Conservation (phyloP, 2,888 invertebrate genomes). For the Agrotis segetum region DNA sequence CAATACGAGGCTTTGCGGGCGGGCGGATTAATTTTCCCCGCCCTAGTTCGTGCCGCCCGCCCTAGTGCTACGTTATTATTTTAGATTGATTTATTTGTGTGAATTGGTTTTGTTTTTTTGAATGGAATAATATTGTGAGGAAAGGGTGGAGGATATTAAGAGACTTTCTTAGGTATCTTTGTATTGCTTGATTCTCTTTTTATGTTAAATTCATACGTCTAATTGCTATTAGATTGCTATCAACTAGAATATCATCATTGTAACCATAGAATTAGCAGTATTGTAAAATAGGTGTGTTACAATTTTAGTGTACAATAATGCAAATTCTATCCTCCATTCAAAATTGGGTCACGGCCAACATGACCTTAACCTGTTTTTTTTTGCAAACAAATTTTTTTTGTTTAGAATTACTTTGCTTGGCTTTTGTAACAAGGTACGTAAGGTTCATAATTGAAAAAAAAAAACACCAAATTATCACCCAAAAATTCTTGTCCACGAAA, state of each 20-base stretch:
- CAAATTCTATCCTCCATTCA: neutral
- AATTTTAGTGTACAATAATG: too few species aligned
- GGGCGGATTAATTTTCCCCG: conserved; percentile 79
- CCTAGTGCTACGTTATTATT: conserved; percentile 60
- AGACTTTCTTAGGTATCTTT: neutral
- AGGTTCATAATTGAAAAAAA: neutral
- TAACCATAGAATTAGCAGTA: too few species aligned
- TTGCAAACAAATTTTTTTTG: neutral
- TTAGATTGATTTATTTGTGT: conserved; percentile 56
- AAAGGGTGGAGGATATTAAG: neutral
- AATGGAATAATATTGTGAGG: conserved; percentile 4
- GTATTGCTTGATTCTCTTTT: neutral
- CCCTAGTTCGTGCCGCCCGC: conserved; percentile 70
- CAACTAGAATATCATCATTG: too few species aligned
- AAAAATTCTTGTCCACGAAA: conserved; percentile 47
- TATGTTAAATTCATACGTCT: too few species aligned
- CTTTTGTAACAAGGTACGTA: neutral
- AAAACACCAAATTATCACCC: conserved; percentile 13
- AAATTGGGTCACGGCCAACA: conserved; percentile 6
- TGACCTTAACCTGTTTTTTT: neutral
- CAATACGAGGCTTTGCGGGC: conserved; percentile 76
- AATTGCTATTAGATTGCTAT: too few species aligned
- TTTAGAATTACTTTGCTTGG: neutral
- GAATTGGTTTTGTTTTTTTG: conserved; percentile 32
- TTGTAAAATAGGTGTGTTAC: too few species aligned